Evolutionary conservation across 2,888 invertebrate species (phyloP).

Genomic region (Morinoia aosen): DNA sequence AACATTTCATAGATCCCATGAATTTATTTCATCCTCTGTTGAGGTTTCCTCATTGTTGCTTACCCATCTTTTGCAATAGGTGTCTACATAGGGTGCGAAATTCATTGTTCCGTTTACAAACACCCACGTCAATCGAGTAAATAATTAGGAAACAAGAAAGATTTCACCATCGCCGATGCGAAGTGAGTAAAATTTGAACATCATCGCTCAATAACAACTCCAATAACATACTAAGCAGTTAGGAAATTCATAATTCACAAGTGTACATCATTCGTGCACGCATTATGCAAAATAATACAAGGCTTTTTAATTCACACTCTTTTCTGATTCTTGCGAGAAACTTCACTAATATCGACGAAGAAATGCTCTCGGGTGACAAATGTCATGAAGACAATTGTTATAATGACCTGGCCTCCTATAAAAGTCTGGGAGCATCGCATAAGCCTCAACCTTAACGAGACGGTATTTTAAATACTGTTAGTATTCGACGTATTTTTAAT

Average conservation of each 20-base stretch:
- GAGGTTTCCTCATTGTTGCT: not conserved
- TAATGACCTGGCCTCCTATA: too few species aligned
- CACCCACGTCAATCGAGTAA: not conserved
- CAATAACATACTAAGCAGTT: not conserved
- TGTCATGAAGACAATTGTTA: not conserved
- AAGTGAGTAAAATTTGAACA: not conserved
- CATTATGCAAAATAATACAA: not conserved
- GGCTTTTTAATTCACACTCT: not conserved
- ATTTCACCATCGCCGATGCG: not conserved
- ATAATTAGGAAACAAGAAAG: not conserved
- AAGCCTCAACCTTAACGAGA: too few species aligned
- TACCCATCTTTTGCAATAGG: not conserved
- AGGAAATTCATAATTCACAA: not conserved
- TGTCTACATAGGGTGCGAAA: not conserved
- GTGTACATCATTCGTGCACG: not conserved
- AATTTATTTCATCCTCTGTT: not conserved
- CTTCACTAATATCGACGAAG: not conserved
- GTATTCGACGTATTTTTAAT: too few species aligned
- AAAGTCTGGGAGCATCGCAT: too few species aligned
- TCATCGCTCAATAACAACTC: not conserved
- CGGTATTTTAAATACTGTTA: too few species aligned
- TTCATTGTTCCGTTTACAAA: not conserved
- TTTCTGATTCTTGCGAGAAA: not conserved
- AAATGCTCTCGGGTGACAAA: not conserved
- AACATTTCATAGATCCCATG: not conserved